Evolutionary conservation across 2,113 vertebrate species (phyloP).

Genomic region (Otis tarda): DNA sequence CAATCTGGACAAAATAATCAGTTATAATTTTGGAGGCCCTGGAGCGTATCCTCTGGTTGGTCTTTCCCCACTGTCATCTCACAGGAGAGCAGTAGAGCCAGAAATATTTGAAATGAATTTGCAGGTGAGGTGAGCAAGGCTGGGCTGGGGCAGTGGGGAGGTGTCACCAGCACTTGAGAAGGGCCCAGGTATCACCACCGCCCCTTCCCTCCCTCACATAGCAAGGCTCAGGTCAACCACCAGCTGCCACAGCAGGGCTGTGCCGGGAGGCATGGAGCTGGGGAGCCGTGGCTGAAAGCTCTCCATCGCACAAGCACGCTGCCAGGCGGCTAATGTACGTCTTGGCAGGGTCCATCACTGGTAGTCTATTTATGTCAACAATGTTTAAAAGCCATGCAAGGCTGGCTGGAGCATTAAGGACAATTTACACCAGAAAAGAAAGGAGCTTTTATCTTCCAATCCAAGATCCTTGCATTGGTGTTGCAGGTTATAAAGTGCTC

Average conservation of each 20-base stretch:
- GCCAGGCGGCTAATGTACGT: background rate
- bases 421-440: background rate
- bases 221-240: background rate
- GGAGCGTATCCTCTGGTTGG: background rate
- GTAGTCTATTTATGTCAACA: background rate
- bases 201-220: background rate
- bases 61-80: background rate
- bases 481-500: background rate
- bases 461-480: background rate
- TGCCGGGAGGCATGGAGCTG: background rate
- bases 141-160: background rate
- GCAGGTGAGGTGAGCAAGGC: background rate
- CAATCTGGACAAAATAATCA: background rate
- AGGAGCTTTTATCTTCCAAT: background rate
- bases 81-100: background rate
- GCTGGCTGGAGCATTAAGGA: background rate
- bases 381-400: background rate
- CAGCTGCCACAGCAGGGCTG: fast-evolving
- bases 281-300: background rate
- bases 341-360: background rate
- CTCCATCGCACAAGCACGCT: background rate
- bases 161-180: background rate
- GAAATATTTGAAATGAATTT: background rate
- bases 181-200: background rate
- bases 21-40: background rate